Base-by-base conservation (phyloP, 2,797 vertebrate genomes). In the Sebastes cheni region DNA sequence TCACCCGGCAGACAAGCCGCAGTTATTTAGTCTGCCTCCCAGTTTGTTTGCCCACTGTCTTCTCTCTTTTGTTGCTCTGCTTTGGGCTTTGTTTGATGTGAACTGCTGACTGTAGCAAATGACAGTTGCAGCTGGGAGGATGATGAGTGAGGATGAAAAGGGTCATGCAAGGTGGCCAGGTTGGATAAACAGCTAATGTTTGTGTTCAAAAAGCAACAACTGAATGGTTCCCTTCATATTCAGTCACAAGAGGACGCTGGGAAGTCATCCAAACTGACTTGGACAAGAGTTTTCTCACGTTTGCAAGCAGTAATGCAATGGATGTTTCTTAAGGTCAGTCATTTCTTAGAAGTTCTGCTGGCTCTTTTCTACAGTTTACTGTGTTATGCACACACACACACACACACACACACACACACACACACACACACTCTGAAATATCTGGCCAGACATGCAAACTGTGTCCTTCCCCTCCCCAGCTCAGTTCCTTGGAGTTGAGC, bases 21-120 rank as follows among this genome's bases (percentile, higher is more conserved):
- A 92, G 88, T 87, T 94, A 92, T 95, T 95, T 94, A 95, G 93
- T 95, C 94, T 94, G 93, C 91, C 88, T 94, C 84, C 77, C 80
- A 75, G 83, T 91, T 93, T 95, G 93, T 95, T 95, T 95, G 91
- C 93, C 80, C 88, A 81, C 87, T 79, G 88, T 92, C 90, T 91
- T 94, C 86, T 83, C 80, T 86, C 90, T 82, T 88, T 92, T 93
- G 92, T 93, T 87, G 83, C 81, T 65, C 82, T 84, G 92, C 88
- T 87, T 87, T 69, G 32, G 88, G 80, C 88, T 91, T 89, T 93
- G 89, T 93, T 93, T 92, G 86, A 89, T 85, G 91, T 86, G 81
- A 91, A 85, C 78, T 90, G 88, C 89, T 89, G 90, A 91, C 86
- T 91, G 88, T 80, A 66, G 71, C 87, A 80, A 84, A 82, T 84